Evolutionary conservation across 2,888 invertebrate genomes (phyloP).

Genomic region (Altica lythri): DNA sequence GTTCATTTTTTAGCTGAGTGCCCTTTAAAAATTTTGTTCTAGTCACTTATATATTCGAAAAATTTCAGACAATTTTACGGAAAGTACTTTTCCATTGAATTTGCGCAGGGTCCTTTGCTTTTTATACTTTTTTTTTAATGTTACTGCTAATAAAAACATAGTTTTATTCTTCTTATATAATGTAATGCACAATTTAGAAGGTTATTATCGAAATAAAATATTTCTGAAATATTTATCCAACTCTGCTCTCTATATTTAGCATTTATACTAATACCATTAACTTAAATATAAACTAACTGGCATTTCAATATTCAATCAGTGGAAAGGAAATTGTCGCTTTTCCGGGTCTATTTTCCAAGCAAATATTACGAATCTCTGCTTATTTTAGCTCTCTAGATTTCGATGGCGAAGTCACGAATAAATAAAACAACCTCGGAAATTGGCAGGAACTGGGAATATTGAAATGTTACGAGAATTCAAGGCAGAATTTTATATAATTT

Average conservation of each 20-base stretch:
- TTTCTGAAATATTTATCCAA: no score
- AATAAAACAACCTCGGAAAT: slow-evolving; percentile 13
- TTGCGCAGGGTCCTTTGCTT: no score
- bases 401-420: neutral
- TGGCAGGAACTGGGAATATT: slow-evolving; percentile 9
- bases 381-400: neutral
- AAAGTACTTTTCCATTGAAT: no score
- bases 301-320: slow-evolving; percentile 21
- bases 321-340: slow-evolving; percentile 23
- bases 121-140: no score
- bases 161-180: neutral
- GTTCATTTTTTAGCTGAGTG: no score
- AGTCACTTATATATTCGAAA: no score
- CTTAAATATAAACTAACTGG: slow-evolving; percentile 11
- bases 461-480: neutral
- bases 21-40: no score
- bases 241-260: neutral
- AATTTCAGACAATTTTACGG: no score
- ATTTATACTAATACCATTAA: neutral
- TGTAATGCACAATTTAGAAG: no score
- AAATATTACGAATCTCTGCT: neutral
- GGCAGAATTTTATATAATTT: no score
- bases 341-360: slow-evolving; percentile 17
- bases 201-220: no score
- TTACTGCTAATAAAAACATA: neutral